Evolutionary conservation across 53 echinoderm and acorn worm species (phyloP), one percentile per base, ranked within the genome.

Genomic region (Zoroaster sp.): DNA sequence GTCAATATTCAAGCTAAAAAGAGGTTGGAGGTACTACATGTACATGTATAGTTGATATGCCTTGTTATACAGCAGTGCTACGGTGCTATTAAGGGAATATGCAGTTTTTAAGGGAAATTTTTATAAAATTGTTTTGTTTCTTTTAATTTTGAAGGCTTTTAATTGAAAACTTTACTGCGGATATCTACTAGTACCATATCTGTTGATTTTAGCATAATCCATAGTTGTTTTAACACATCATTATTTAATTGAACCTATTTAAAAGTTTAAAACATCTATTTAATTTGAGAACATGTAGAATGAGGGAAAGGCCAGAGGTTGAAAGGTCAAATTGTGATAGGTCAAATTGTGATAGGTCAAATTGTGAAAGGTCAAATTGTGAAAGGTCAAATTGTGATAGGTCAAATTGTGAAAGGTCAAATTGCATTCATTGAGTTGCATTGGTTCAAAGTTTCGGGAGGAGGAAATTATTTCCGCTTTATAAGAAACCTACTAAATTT

Each of bases 21-120:
- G 31, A 35, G 40, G 55, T 79, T 79, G 52, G 51, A 17, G 55
- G 78, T 78, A 78, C 78, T 59, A 59, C n/a, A n/a, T n/a, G n/a
- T n/a, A n/a, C n/a, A n/a, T n/a, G n/a, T 72, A 72, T 20, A 21
- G 73, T 72, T 39, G 42, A 41, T 40, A 72, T 33, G 33, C 23
- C 41, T 72, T 59, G 28, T 35, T 78, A 11, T 36, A 38, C 37
- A 66, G 39, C 66, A 40, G n/a, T 66, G 18, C 81, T 40, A 41
- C 33, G 81, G 81, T 81, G 81, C 81, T 81, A 81, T 81, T 80
- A 38, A 67, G 66, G 81, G 81, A 81, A 43, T 67, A 81, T 17
- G 81, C 81, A 81, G 66, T 67, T 81, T 67, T 40, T 66, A 18
- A 37, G 28, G 32, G 63, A 80, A 63, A 63, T 80, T 77, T 49